These are phyloP conservation scores for Micropoecilia bifurca DNA, from an alignment of 2,797 vertebrate genomes.

Conservation along the genomic window DNA sequence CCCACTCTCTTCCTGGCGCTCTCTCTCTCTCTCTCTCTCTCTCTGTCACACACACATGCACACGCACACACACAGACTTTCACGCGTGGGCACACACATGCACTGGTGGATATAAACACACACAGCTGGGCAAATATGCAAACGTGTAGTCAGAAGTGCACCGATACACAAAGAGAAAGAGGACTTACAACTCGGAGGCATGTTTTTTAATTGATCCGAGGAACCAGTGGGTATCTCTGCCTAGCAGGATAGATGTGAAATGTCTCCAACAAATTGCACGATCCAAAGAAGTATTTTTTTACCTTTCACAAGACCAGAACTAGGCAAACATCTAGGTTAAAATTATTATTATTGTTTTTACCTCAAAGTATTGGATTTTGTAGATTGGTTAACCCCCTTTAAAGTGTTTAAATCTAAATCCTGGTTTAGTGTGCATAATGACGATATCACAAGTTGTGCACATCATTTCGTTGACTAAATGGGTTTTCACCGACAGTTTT, in stretches of 20 bases:
- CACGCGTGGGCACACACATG: slow-evolving; percentile 44
- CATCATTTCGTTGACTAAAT: neutral
- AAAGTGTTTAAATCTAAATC: neutral
- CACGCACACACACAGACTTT: slow-evolving; percentile 30
- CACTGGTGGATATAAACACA: slow-evolving; percentile 43
- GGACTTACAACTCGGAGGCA: slow-evolving; percentile 35
- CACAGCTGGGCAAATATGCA: slow-evolving; percentile 62
- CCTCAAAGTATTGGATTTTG: neutral
- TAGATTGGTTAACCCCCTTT: neutral
- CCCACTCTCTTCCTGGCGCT: slow-evolving; percentile 60
- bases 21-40: slow-evolving; percentile 8
- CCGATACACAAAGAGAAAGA: slow-evolving; percentile 1
- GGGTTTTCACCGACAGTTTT: neutral
- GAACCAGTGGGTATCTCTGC: slow-evolving; percentile 51
- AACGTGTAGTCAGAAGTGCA: slow-evolving; percentile 16
- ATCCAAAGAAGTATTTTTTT: neutral
- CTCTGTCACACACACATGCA: neutral
- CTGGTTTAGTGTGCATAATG: neutral
- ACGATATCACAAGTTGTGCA: neutral
- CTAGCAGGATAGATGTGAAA: slow-evolving; percentile 38
- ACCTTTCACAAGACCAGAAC: neutral
- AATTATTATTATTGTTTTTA: neutral
- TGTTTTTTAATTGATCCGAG: slow-evolving; percentile 61
- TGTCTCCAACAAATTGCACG: neutral
- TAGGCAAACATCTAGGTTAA: neutral